A percentile compares a stretch with the other conserved stretches of the same genome.
These are phyloP conservation scores for Macrostomum lignano DNA, from an alignment of 1,140 invertebrate species.

Conservation along the genomic window DNA sequence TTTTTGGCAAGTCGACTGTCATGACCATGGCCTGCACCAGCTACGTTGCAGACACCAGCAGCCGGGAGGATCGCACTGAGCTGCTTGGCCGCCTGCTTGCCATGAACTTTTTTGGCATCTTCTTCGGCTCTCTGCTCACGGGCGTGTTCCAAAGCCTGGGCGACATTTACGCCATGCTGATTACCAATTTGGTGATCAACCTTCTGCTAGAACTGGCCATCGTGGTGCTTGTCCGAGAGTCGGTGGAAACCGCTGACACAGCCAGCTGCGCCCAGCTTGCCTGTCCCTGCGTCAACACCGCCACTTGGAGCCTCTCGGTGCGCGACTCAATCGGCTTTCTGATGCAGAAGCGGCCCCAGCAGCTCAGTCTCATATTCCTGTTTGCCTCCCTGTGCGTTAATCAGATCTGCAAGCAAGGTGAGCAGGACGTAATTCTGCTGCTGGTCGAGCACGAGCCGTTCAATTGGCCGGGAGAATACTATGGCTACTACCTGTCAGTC, in stretches of 20 bases:
- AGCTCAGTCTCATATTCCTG: too few species aligned
- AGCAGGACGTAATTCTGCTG: constrained; percentile 19
- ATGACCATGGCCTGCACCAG: constrained; percentile 26
- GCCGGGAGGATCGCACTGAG: constrained; percentile 13
- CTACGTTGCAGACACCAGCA: constrained; percentile 17
- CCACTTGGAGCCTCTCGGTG: too few species aligned
- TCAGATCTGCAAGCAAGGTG: constrained; percentile 18
- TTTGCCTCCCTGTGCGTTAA: constrained; percentile 10
- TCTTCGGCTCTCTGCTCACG: constrained; percentile 17
- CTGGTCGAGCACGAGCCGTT: constrained; percentile 15
- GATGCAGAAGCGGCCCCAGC: too few species aligned
- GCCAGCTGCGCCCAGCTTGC: too few species aligned
- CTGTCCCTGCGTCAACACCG: too few species aligned
- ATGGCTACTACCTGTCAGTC: constrained; percentile 20
- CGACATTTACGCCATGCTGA: constrained; percentile 13
- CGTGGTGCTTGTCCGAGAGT: too few species aligned
- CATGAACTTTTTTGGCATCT: constrained; percentile 24
- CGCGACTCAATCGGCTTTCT: too few species aligned
- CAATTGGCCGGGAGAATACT: constrained; percentile 17
- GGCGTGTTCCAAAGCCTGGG: constrained; percentile 14
- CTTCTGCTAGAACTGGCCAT: too few species aligned
- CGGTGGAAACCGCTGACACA: too few species aligned
- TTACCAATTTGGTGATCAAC: too few species aligned
- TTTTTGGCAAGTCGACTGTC: constrained; percentile 20
- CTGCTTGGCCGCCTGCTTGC: constrained; percentile 16